Evolutionary conservation across 2,113 vertebrate species (phyloP).

Genomic region (Apodemus sylvaticus): DNA sequence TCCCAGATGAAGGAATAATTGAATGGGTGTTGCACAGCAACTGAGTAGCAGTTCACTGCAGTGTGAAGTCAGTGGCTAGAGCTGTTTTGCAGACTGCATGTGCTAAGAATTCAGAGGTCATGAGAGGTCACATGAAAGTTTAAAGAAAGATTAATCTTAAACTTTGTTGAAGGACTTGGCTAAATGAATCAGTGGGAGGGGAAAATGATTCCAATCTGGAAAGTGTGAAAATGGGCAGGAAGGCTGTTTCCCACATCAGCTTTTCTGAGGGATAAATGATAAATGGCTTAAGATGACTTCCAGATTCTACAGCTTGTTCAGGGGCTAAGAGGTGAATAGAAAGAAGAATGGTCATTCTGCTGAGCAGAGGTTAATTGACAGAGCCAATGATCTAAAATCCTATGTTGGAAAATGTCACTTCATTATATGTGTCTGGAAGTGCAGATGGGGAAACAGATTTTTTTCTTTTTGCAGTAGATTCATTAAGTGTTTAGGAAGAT

Average conservation of each 20-base stretch:
- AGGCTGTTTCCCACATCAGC: conserved; percentile 5
- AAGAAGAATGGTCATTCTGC: conserved; percentile 66
- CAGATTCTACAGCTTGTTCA: conserved; percentile 11
- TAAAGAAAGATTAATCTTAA: not conserved
- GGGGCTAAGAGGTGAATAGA: conserved; percentile 40
- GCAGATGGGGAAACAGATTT: conserved; percentile 78
- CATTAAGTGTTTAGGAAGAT: conserved; percentile 65
- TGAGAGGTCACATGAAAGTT: not conserved
- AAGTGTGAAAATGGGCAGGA: conserved; percentile 17
- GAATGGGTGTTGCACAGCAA: not conserved
- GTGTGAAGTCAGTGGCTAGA: too few relatives aligned
- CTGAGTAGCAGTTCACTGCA: not conserved
- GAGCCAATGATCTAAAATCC: conserved; percentile 73
- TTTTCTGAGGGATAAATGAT: conserved; percentile 8
- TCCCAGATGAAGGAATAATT: not conserved
- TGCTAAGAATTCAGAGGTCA: not conserved
- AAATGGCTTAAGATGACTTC: conserved; percentile 53
- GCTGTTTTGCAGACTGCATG: not conserved
- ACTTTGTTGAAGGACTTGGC: not conserved
- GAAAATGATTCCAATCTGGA: not conserved
- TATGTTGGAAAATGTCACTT: conserved; percentile 75
- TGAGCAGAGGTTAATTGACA: conserved; percentile 64
- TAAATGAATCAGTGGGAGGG: not conserved
- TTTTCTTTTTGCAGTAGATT: conserved; percentile 70
- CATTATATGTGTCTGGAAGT: conserved; percentile 65